A percentile compares a stretch with the other conserved stretches of the same genome.
phyloP scores from a whole-genome alignment of 2,888 invertebrate species.

The Lepetodrilus schrolli region DNA sequence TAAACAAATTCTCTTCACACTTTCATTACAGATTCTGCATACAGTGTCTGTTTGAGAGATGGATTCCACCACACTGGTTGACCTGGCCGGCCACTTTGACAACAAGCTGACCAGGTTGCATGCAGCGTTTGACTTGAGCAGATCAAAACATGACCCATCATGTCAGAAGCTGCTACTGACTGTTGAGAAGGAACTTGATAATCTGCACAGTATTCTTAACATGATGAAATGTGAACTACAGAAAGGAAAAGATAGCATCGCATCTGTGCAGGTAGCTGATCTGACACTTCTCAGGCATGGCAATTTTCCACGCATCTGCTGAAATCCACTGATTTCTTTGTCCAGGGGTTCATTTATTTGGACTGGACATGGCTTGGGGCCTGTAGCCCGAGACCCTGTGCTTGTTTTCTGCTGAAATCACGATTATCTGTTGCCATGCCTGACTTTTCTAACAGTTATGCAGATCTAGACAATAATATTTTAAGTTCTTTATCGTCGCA shows the following conservation, averaged over 20 bases:
- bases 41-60: conserved; percentile 28
- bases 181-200: conserved; percentile 27
- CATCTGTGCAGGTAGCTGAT: conserved; percentile 17
- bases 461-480: too few species aligned
- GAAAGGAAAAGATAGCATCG: background rate
- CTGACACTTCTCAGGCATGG: too few species aligned
- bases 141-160: conserved; percentile 36
- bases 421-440: too few species aligned
- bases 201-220: conserved; percentile 13
- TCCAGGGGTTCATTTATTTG: too few species aligned
- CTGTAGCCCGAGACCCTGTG: too few species aligned
- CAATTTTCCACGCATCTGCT: too few species aligned
- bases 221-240: conserved; percentile 26
- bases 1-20: background rate
- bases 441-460: too few species aligned
- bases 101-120: conserved; percentile 40
- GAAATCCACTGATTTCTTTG: too few species aligned
- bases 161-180: conserved; percentile 6
- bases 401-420: too few species aligned
- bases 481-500: too few species aligned
- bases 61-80: conserved; percentile 37
- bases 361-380: too few species aligned
- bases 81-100: conserved; percentile 43
- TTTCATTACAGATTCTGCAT: background rate
- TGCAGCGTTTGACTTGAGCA: conserved; percentile 41